These are phyloP conservation scores for Pseudochirops corinnae DNA, from an alignment of 2,797 vertebrate genomes.

Conservation along the genomic window DNA sequence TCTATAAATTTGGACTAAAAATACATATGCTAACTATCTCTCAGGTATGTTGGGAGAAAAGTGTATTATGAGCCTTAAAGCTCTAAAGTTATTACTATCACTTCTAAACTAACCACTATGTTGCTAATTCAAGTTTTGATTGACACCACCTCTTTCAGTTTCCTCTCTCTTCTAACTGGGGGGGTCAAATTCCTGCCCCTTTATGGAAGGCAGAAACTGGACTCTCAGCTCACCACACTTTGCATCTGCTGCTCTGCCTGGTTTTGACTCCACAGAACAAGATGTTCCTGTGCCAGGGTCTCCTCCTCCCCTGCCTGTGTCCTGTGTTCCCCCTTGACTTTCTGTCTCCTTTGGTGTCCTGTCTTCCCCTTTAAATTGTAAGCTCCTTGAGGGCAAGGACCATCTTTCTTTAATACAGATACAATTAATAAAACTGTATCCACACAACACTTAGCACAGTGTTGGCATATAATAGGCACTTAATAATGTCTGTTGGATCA, in stretches of 20 bases:
- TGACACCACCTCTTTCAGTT: neutral
- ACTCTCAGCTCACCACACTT: neutral
- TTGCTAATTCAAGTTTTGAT: neutral
- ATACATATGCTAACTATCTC: neutral
- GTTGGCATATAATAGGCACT: neutral
- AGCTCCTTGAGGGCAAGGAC: neutral
- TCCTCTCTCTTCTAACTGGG: neutral
- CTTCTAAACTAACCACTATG: neutral
- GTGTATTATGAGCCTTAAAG: neutral
- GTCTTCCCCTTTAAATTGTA: neutral
- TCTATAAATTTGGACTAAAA: neutral
- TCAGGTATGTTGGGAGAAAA: neutral
- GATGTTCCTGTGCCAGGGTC: neutral
- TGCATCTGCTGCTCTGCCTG: neutral
- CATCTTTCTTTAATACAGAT: neutral
- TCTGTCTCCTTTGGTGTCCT: neutral
- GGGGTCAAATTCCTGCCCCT: neutral
- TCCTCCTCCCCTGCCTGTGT: neutral
- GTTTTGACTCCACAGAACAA: neutral
- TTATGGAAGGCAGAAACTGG: neutral
- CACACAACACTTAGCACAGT: neutral
- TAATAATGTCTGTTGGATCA: neutral
- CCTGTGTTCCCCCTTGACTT: neutral
- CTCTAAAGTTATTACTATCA: neutral
- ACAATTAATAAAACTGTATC: neutral